Evolutionary conservation across 2,888 invertebrate genomes (phyloP), one percentile per base, ranked within the genome.

Genomic region (Mimas tiliae): DNA sequence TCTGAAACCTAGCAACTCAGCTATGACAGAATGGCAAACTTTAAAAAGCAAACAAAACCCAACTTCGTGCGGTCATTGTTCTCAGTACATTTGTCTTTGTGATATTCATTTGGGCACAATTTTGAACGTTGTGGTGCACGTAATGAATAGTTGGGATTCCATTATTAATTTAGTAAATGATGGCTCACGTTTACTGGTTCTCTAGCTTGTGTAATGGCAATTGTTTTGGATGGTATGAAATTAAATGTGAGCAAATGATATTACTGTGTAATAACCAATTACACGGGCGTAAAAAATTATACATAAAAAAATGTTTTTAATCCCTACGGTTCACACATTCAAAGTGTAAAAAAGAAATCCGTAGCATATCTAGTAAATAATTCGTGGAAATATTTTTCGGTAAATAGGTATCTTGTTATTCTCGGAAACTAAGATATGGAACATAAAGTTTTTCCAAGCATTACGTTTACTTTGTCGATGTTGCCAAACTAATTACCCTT

Each of bases 11-110:
- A 42, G 38, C 58, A 58, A 21, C 58, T 6, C 42, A 38, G 58
- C 58, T 62, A 51, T 69, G 65, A 73, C 77, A 75, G 64, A 72
- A 67, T 69, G 62, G 70, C 70, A 69, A 68, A 71, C 70, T 62
- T 64, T 68, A 68, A 74, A 76, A 69, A 72, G 74, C 73, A 73
- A 74, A 76, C 78, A 69, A 78, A 76, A 78, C 75, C 38, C 42
- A 19, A 58, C 19, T 58, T 12, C 65, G 72, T 71, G 77, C 74
- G 77, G 79, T 77, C 75, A 81, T 83, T 83, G 85, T 83, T 83
- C 77, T 74, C 58, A 38, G 70, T 74, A 72, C 70, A 76, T 78
- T 82, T 80, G 77, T 79, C 78, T 79, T 83, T 81, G 78, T 83
- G 78, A 80, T 80, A 81, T 82, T 81, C 75, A 80, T 75, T 73